Evolutionary conservation across 2,797 vertebrate species (phyloP), one percentile per base, ranked within the genome.

Genomic region (Craterocephalus amniculus): DNA sequence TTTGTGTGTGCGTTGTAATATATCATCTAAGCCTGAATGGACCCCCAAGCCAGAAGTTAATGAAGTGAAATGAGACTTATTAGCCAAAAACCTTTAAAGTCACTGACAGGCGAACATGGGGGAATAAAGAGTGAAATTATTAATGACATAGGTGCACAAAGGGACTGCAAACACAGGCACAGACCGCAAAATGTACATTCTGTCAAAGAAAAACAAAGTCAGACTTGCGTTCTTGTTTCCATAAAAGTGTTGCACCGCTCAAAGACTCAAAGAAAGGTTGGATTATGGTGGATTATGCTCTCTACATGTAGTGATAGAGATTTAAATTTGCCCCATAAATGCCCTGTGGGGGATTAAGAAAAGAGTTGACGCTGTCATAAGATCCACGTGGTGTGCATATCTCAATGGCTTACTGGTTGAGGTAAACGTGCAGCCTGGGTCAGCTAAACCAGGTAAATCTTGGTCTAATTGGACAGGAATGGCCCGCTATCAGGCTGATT

Each of bases 61-160:
- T 95, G 93, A 94, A 92, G 89, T 92, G 90, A 94, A 95, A 94
- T 94, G 88, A 94, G 89, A 91, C 87, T 92, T 93, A 94, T 95
- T 95, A 94, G 89, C 87, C 83, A 78, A 91, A 91, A 90, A 87
- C 76, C 91, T 89, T 92, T 90, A 90, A 88, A 92, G 85, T 91
- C 86, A 88, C 70, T 91, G 91, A 93, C 92, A 93, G 89, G 83
- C 69, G 43, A 87, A 87, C 22, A 64, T 76, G 65, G 61, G 85
- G 89, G 88, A 81, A 88, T 81, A 79, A 80, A 89, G 84, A 86
- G 68, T 56, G 74, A 85, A 90, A 87, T 87, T 86, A 84, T 87
- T 86, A 74, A 84, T 80, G 87, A 83, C 70, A 38, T 22, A 48
- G 49, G 69, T 67, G 69, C 72, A 73, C 81, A 85, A 78, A 79